A percentile compares a stretch with the other conserved stretches of the same genome.
Evolutionary conservation across 2,113 vertebrate species (phyloP).

Genomic region (Lepus americanus): DNA sequence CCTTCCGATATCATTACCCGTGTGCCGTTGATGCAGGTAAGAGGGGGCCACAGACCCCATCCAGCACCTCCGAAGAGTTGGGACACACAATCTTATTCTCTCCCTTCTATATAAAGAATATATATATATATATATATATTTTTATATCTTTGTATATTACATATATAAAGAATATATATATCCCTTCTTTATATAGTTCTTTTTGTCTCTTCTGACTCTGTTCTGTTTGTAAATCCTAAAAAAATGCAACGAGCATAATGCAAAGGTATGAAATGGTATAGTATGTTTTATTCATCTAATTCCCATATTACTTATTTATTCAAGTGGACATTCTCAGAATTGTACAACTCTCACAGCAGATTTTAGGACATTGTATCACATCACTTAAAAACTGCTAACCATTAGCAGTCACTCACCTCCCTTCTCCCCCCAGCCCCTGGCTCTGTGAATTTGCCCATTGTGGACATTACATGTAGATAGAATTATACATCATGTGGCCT

Average conservation of each 20-base stretch:
- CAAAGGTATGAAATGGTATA: not conserved
- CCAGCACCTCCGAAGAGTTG: not conserved
- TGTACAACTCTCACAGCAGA: not conserved
- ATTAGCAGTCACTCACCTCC: not conserved
- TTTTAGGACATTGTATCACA: not conserved
- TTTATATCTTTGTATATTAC: too few species aligned
- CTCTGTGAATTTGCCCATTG: not conserved
- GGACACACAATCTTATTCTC: accelerated
- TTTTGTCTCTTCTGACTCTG: not conserved
- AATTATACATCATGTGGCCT: not conserved
- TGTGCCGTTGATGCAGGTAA: conserved; percentile 98
- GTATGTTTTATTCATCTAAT: conserved; percentile 5
- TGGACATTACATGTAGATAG: not conserved
- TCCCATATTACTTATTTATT: not conserved
- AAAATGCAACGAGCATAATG: not conserved
- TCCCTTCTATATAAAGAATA: not conserved
- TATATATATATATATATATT: too few species aligned
- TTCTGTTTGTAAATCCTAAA: conserved; percentile 34
- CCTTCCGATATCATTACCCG: conserved; percentile 97
- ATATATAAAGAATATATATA: too few species aligned
- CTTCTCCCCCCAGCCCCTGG: not conserved
- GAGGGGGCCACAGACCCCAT: conserved; percentile 1
- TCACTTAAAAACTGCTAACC: not conserved
- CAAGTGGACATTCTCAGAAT: not conserved
- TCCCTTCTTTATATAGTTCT: not conserved